phyloP scores from a whole-genome alignment of 2,797 vertebrate genomes.

The Tokudaia muenninki region DNA sequence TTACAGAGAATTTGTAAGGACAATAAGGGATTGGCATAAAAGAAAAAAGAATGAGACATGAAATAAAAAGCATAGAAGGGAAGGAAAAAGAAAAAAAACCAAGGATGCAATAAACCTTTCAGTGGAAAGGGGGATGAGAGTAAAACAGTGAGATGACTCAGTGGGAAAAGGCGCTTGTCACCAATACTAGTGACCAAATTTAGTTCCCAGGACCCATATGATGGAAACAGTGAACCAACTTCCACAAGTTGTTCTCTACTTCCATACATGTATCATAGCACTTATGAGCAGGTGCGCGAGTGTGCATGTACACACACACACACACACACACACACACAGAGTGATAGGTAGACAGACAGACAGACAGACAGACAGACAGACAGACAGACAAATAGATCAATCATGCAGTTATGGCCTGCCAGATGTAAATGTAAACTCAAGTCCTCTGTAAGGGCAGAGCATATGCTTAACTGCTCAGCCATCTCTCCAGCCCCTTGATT shows the following conservation, averaged over 20 bases:
- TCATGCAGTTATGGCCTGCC: neutral
- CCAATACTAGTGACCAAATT: neutral
- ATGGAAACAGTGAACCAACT: neutral
- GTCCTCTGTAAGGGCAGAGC: neutral
- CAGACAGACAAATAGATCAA: neutral
- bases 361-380: neutral
- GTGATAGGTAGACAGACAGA: fast-evolving
- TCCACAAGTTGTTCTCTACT: neutral
- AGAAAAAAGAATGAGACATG: neutral
- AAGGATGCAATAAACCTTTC: neutral
- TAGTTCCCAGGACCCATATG: neutral
- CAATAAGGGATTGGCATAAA: neutral
- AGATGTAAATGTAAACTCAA: neutral
- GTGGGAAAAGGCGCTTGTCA: neutral
- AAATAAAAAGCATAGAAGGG: neutral
- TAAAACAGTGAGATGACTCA: neutral
- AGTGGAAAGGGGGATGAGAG: neutral
- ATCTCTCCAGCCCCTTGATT: neutral
- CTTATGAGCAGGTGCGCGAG: neutral
- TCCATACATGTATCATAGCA: neutral
- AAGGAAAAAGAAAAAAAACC: neutral
- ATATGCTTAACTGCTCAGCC: neutral
- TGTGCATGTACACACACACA: no score
- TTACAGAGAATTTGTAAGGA: neutral
- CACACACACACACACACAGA: neutral